These are phyloP conservation scores for Cyclina sinensis DNA, from an alignment of 1,140 invertebrate genomes.

Conservation along the genomic window DNA sequence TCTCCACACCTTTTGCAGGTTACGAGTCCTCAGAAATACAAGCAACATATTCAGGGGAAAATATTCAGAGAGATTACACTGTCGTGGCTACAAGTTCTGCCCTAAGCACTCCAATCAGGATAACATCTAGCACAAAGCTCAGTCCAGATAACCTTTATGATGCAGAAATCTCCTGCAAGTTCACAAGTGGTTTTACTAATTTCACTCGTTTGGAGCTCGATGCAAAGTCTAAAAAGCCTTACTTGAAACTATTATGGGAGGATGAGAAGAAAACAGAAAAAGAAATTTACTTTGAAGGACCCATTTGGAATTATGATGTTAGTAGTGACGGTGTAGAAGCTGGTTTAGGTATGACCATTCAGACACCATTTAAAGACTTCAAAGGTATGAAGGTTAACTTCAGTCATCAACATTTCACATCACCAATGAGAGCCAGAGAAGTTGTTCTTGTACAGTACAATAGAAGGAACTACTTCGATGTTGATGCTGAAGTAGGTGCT, in stretches of 20 bases:
- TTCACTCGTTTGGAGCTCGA: conserved; percentile 6
- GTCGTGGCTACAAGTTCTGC: background rate
- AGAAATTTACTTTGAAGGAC: conserved; percentile 4
- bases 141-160: background rate
- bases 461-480: conserved; percentile 74
- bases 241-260: conserved; percentile 3
- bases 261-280: background rate
- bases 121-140: background rate
- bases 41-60: background rate
- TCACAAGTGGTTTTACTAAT: conserved; percentile 24
- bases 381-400: conserved; percentile 34
- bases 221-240: background rate
- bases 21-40: conserved; percentile 14
- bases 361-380: conserved; percentile 46
- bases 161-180: background rate
- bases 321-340: conserved; percentile 30
- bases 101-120: background rate
- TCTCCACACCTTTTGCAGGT: conserved; percentile 4
- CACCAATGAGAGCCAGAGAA: conserved; percentile 38
- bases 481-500: conserved; percentile 65
- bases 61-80: background rate
- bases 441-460: conserved; percentile 69
- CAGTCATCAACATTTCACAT: conserved; percentile 40
- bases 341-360: conserved; percentile 8
- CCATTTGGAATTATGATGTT: background rate